These are phyloP conservation scores for Smittia aterrima DNA, from an alignment of 2,888 invertebrate species.

Conservation along the genomic window DNA sequence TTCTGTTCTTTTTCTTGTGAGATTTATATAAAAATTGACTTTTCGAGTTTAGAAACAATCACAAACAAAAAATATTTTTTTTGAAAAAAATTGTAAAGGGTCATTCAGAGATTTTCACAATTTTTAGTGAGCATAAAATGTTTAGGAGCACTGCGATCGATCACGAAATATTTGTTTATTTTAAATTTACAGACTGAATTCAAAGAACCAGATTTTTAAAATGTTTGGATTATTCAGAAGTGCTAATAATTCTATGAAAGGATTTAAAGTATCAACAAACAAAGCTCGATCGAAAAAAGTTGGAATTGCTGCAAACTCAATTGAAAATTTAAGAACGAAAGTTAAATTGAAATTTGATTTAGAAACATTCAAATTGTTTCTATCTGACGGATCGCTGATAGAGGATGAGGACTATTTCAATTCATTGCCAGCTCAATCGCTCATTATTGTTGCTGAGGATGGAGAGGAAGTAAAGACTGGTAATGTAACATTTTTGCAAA, in stretches of 20 bases:
- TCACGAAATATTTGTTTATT: background rate
- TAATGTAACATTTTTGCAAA: slow-evolving; percentile 45
- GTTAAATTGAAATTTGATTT: slow-evolving; percentile 51
- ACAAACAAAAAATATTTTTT: too few species aligned
- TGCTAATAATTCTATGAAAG: slow-evolving; percentile 47
- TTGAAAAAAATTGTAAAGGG: too few species aligned
- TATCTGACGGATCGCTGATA: slow-evolving; percentile 68
- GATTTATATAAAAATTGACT: too few species aligned
- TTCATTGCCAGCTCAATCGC: slow-evolving; percentile 71
- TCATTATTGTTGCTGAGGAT: slow-evolving; percentile 60
- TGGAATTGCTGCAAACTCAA: slow-evolving; percentile 52
- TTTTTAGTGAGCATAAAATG: too few species aligned
- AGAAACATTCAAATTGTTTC: slow-evolving; percentile 56
- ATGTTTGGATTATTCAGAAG: slow-evolving; percentile 34
- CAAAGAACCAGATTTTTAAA: background rate
- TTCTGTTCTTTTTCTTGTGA: background rate
- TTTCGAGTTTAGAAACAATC: too few species aligned
- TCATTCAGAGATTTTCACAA: too few species aligned
- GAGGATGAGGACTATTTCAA: slow-evolving; percentile 74
- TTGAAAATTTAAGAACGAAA: slow-evolving; percentile 50
- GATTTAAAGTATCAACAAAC: slow-evolving; percentile 52
- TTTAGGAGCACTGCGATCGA: too few species aligned
- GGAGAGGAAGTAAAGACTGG: slow-evolving; percentile 62
- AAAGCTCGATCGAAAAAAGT: slow-evolving; percentile 50
- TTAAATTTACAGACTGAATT: too few species aligned